These are phyloP conservation scores for Pseudomyrmex cubaensis DNA, from an alignment of 1,140 invertebrate species.

Conservation along the genomic window DNA sequence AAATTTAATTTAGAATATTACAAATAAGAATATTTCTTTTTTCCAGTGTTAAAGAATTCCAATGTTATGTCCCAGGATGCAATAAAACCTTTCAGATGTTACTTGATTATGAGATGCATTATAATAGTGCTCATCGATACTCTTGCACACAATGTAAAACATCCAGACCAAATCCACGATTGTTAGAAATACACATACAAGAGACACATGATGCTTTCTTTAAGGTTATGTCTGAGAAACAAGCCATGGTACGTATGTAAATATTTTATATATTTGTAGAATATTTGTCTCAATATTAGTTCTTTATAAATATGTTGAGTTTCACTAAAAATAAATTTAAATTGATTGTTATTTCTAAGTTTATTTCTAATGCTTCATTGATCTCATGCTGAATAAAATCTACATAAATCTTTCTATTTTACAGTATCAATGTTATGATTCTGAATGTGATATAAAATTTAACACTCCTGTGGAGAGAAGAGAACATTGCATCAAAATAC, in stretches of 20 bases:
- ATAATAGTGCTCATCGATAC: constrained; percentile 84
- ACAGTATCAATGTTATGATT: constrained; percentile 88
- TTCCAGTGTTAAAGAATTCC: constrained; percentile 81
- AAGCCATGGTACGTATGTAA: constrained; percentile 87
- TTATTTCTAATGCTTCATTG: no score
- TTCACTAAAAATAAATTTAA: no score
- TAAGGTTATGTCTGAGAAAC: constrained; percentile 86
- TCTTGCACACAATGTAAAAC: constrained; percentile 86
- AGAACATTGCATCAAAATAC: constrained; percentile 87
- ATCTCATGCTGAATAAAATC: no score
- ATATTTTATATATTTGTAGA: no score
- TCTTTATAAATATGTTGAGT: no score
- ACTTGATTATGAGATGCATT: constrained; percentile 85
- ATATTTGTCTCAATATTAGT: no score
- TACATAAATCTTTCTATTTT: no score
- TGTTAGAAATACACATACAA: constrained; percentile 89
- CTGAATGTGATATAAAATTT: constrained; percentile 88
- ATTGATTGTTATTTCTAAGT: no score
- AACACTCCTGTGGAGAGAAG: constrained; percentile 85
- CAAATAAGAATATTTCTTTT: constrained; percentile 43
- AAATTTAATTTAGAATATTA: not conserved
- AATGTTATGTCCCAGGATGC: constrained; percentile 82
- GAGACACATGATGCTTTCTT: constrained; percentile 91
- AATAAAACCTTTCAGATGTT: constrained; percentile 80
- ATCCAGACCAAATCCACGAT: constrained; percentile 87